Percentiles rank a stretch among this genome's conserved stretches.
Evolutionary conservation across 1,140 invertebrate species (phyloP).

Genomic region (Neodiprion pinetum): DNA sequence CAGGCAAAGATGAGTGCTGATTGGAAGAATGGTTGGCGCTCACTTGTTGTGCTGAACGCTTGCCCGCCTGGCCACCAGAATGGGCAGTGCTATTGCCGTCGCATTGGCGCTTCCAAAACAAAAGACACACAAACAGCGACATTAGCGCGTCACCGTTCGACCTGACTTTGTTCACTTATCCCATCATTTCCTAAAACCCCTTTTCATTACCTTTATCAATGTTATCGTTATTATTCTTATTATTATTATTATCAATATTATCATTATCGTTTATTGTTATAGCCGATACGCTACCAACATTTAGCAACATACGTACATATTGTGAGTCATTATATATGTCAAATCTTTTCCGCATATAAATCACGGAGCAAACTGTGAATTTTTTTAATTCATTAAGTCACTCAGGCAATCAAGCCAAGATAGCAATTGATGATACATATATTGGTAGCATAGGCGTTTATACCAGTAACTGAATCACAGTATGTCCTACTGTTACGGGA

Average conservation of each 20-base stretch:
- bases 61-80: slow-evolving; percentile 43
- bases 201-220: background rate
- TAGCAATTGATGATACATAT: background rate
- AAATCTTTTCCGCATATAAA: background rate
- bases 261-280: no score
- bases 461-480: no score
- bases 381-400: background rate
- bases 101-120: slow-evolving; percentile 57
- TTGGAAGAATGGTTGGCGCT: slow-evolving; percentile 21
- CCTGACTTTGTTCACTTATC: background rate
- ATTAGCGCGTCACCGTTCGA: slow-evolving; percentile 45
- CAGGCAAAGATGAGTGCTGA: slow-evolving; percentile 27
- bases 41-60: slow-evolving; percentile 50
- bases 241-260: no score
- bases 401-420: background rate
- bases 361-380: background rate
- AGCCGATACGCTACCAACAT: background rate
- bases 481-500: background rate
- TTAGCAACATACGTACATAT: background rate
- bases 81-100: slow-evolving; percentile 46
- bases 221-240: background rate
- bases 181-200: background rate
- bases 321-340: no score
- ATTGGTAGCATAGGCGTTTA: background rate
- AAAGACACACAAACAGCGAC: slow-evolving; percentile 56